Conservation (phyloP, 2,888 invertebrate genomes). For the Chymomyza caudatula region DNA sequence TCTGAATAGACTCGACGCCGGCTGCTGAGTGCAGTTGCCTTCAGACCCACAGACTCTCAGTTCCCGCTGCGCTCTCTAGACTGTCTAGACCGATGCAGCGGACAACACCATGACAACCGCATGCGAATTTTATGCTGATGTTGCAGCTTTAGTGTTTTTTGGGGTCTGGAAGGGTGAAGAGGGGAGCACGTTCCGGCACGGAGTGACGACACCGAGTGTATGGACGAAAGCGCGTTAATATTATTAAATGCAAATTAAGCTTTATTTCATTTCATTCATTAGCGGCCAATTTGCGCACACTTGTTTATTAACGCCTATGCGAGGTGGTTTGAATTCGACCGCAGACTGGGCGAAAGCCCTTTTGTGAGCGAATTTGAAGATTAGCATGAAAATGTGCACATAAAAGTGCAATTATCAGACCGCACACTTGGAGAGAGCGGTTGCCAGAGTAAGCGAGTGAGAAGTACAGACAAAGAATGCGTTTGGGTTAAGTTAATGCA, state of each 20-base stretch:
- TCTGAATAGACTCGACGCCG: constrained; percentile 5
- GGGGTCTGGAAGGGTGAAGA: neutral
- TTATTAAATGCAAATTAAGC: constrained; percentile 73
- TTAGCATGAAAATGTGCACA: constrained; percentile 16
- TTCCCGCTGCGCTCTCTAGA: neutral
- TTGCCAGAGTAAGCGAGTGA: neutral
- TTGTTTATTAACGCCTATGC: constrained; percentile 51
- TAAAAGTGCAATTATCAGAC: constrained; percentile 3
- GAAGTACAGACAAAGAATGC: neutral
- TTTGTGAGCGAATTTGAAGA: constrained; percentile 4
- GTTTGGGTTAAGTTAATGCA: neutral
- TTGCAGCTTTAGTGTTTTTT: neutral
- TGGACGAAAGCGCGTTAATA: constrained; percentile 54
- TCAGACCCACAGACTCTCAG: constrained; percentile 39
- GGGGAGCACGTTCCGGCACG: neutral
- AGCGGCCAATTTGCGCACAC: constrained; percentile 57
- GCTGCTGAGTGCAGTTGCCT: constrained; percentile 11
- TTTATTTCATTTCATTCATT: constrained; percentile 69
- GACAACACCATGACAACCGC: constrained; percentile 63
- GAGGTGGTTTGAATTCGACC: neutral
- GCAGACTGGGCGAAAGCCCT: neutral
- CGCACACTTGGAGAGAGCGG: neutral
- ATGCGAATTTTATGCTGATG: constrained; percentile 53
- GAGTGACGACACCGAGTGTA: neutral
- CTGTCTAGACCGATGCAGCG: constrained; percentile 1